Evolutionary conservation across 2,797 vertebrate genomes (phyloP).

Genomic region (Phataginus tricuspis): DNA sequence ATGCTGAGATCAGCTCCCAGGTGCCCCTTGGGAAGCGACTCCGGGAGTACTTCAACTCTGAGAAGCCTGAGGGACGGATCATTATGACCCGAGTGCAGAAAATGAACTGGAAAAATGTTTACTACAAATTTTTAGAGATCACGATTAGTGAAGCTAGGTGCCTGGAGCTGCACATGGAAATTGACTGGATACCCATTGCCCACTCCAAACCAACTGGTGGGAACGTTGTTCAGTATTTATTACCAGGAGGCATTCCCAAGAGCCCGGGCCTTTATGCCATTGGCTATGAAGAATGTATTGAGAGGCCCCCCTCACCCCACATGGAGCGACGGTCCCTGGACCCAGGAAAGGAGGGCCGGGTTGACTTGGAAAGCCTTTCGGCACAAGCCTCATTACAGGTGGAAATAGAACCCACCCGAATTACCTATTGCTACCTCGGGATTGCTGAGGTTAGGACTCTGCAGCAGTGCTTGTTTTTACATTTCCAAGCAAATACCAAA

Average conservation of each 20-base stretch:
- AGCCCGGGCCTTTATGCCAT: slow-evolving; percentile 96
- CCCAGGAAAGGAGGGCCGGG: slow-evolving; percentile 80
- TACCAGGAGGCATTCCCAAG: slow-evolving; percentile 97
- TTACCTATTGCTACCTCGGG: slow-evolving; percentile 97
- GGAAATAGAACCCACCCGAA: slow-evolving; percentile 86
- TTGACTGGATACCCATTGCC: slow-evolving; percentile 96
- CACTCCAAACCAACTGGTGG: slow-evolving; percentile 92
- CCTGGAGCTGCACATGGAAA: slow-evolving; percentile 97
- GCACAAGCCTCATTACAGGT: slow-evolving; percentile 84
- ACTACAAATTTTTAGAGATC: slow-evolving; percentile 98
- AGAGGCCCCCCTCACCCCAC: slow-evolving; percentile 82
- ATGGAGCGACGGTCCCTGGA: slow-evolving; percentile 75
- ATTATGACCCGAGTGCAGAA: slow-evolving; percentile 98
- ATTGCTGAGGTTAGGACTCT: slow-evolving; percentile 97
- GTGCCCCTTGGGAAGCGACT: slow-evolving; percentile 97
- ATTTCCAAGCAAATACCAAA: slow-evolving; percentile 96
- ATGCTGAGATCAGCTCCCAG: slow-evolving; percentile 98
- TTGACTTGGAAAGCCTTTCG: slow-evolving; percentile 83
- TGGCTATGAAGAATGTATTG: slow-evolving; percentile 91
- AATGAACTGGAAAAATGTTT: slow-evolving; percentile 99
- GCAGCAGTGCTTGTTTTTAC: slow-evolving; percentile 96
- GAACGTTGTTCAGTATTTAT: slow-evolving; percentile 93
- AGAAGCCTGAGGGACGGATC: slow-evolving; percentile 95
- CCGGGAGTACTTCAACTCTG: slow-evolving; percentile 98
- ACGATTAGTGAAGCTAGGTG: slow-evolving; percentile 98